Evolutionary conservation across 2,888 invertebrate genomes (phyloP).

Genomic region (Quadroppia sp.): DNA sequence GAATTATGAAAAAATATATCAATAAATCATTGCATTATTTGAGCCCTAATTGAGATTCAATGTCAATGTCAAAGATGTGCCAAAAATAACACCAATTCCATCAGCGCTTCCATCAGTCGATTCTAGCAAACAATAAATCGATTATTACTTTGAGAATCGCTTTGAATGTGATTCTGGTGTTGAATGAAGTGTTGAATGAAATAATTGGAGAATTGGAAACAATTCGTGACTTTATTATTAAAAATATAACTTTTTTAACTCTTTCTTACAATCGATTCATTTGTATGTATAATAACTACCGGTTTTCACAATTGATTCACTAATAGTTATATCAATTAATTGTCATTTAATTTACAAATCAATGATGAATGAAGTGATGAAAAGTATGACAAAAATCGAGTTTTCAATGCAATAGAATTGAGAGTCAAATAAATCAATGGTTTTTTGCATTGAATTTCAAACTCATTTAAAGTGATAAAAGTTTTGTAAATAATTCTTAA

Average conservation of each 20-base stretch:
- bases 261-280: slow-evolving; percentile 1
- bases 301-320: slow-evolving; percentile 10
- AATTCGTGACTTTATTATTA: slow-evolving; percentile 9
- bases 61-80: neutral
- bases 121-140: neutral
- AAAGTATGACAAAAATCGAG: too few relatives aligned
- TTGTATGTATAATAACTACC: slow-evolving; percentile 2
- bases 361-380: too few relatives aligned
- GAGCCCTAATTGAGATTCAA: too few relatives aligned
- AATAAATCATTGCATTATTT: too few relatives aligned
- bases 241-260: slow-evolving; percentile 8
- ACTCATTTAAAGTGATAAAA: too few relatives aligned
- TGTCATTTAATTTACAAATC: slow-evolving; percentile 7
- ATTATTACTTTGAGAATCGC: neutral
- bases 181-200: neutral
- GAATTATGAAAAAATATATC: too few relatives aligned
- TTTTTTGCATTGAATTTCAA: neutral
- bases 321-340: too few relatives aligned
- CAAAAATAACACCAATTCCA: neutral
- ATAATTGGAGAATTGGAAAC: neutral
- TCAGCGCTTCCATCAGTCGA: neutral
- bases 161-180: too few relatives aligned
- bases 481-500: neutral
- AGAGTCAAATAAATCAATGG: neutral
- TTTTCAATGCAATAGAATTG: neutral